Evolutionary conservation across 2,797 vertebrate genomes (phyloP).

Genomic region (Hirundo rustica): DNA sequence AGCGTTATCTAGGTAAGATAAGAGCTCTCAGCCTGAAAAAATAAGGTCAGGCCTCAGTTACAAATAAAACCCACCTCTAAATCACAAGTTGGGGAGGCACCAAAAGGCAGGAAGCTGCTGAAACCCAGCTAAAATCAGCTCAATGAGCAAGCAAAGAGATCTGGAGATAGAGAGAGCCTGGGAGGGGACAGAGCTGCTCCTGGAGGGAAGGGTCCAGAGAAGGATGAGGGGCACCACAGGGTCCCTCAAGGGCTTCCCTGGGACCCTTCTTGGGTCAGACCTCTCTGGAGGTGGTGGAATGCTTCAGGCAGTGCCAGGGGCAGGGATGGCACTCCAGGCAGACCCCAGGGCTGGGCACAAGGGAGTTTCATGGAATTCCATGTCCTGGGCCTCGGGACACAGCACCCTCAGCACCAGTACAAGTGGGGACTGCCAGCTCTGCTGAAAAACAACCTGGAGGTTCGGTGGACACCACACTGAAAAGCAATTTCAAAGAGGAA

Average conservation of each 20-base stretch:
- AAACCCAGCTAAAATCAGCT: neutral
- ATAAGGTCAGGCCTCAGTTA: neutral
- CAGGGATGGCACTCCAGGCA: neutral
- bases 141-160: neutral
- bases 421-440: neutral
- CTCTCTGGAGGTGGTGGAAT: accelerated
- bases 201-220: accelerated
- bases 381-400: neutral
- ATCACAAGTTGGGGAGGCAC: neutral
- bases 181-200: neutral
- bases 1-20: neutral
- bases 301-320: neutral
- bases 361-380: neutral
- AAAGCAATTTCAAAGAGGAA: neutral
- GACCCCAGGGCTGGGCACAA: neutral
- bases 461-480: neutral
- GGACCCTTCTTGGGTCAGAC: accelerated
- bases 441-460: neutral
- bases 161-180: accelerated
- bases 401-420: neutral
- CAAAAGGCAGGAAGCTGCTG: neutral
- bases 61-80: neutral
- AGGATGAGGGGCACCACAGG: neutral
- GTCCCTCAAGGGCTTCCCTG: too few relatives aligned
- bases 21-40: neutral